Evolutionary conservation across 2,113 vertebrate species (phyloP).

Genomic region (Calypte anna): DNA sequence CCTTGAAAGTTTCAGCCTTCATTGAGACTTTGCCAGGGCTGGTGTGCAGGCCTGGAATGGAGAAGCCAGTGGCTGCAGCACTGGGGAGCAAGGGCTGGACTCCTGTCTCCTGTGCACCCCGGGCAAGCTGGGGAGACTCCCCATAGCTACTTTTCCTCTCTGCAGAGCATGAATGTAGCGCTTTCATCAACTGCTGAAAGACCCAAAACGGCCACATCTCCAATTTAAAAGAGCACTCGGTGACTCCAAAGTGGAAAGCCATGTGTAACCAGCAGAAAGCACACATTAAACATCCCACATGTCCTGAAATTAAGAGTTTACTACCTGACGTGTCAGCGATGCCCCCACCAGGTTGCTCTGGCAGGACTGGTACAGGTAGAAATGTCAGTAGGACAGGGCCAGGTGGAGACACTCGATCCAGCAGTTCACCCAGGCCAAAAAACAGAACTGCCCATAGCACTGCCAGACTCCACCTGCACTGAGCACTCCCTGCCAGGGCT

Average conservation of each 20-base stretch:
- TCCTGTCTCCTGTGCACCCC: background rate
- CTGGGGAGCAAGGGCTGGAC: background rate
- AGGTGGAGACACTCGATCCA: background rate
- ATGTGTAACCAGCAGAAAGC: background rate
- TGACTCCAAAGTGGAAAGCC: background rate
- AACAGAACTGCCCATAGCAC: background rate
- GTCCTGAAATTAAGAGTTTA: background rate
- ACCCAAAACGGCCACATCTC: background rate
- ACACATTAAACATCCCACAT: rapidly evolving
- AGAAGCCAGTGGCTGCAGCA: background rate
- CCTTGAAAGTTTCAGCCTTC: background rate
- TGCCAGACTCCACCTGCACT: background rate
- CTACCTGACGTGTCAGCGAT: rapidly evolving
- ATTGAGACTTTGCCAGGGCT: background rate
- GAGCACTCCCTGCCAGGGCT: rapidly evolving
- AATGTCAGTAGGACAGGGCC: background rate
- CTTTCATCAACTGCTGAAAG: background rate
- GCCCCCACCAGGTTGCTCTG: rapidly evolving
- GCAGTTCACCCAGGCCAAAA: background rate
- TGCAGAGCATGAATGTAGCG: rapidly evolving
- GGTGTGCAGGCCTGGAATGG: background rate
- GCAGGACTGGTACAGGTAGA: background rate
- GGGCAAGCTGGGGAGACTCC: background rate
- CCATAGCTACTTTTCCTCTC: background rate
- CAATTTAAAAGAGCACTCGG: rapidly evolving